Percentiles rank a stretch among this genome's conserved stretches.
phyloP scores from a whole-genome alignment of 2,113 vertebrate genomes.

The Mixornis gularis region DNA sequence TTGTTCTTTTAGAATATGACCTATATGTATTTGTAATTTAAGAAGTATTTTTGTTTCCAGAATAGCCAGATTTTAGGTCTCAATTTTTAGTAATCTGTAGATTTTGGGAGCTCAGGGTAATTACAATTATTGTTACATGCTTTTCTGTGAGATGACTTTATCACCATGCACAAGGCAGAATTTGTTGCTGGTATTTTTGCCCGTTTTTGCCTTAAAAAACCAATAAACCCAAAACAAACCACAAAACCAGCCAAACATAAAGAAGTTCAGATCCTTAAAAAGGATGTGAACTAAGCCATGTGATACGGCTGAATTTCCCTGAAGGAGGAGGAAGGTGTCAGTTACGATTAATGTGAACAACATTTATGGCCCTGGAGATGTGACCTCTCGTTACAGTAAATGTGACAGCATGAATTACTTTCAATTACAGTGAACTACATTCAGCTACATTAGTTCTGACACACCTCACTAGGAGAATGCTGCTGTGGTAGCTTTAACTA shows the following conservation, averaged over 20 bases:
- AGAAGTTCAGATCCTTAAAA: conserved; percentile 31
- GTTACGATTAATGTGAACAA: conserved; percentile 68
- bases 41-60: neutral
- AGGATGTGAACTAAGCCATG: conserved; percentile 29
- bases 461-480: conserved; percentile 56
- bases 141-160: neutral
- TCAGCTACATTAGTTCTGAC: conserved; percentile 44
- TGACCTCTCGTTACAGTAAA: conserved; percentile 69
- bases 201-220: neutral
- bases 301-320: conserved; percentile 36
- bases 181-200: neutral
- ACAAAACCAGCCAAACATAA: neutral
- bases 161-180: neutral
- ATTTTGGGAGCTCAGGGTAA: neutral
- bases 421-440: conserved; percentile 67
- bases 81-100: neutral
- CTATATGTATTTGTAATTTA: neutral
- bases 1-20: neutral
- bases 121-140: neutral
- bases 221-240: neutral
- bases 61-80: neutral
- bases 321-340: conserved; percentile 65
- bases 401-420: conserved; percentile 76
- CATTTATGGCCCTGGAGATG: conserved; percentile 51
- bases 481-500: conserved; percentile 32